Evolutionary conservation across 2,888 invertebrate genomes (phyloP), one percentile per base, ranked within the genome.

Genomic region (Cryptus viduatorius): DNA sequence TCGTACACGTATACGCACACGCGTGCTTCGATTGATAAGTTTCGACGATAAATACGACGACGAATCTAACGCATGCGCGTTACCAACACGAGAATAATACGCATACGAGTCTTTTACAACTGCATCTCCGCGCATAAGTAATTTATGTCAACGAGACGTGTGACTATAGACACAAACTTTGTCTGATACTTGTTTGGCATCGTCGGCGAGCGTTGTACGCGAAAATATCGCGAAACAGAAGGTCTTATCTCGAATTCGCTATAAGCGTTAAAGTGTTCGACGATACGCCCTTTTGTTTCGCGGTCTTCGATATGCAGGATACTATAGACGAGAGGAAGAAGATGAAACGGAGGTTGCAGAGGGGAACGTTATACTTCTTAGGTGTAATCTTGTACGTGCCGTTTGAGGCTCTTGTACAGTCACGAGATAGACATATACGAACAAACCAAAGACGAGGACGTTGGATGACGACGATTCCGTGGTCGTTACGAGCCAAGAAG

Each of bases 361-460:
- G 37, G 8, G 37, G 8, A 7, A 37, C 37, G 37, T 4, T 37
- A 8, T 37, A 37, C 37, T 4, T 37, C 37, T 37, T 16, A 24
- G 19, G 19, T 53, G 19, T 19, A 53, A 53, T 53, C 16, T 53
- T 24, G 56, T 56, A 12, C 24, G 56, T 24, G 37, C 37, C 37
- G 37, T 37, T 37, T 24, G 56, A 56, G 56, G 12, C 19, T 56
- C 56, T 24, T 24, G 4, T 4, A 56, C 56, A 24, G 56, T 56
- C 19, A 12, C 24, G 24, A 10, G 19, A 56, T 10, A 56, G 56
- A 19, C 10, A 56, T 19, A 10, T 24, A 56, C 56, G 56, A 56
- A 56, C 56, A 19, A 56, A 53, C 16, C 46, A 42, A 59, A 76
- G 56, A 75, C 56, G 76, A 79, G 69, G 67, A 67, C 71, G 72